phyloP scores from a whole-genome alignment of 1,140 invertebrate species.

The Drosophila lini region DNA sequence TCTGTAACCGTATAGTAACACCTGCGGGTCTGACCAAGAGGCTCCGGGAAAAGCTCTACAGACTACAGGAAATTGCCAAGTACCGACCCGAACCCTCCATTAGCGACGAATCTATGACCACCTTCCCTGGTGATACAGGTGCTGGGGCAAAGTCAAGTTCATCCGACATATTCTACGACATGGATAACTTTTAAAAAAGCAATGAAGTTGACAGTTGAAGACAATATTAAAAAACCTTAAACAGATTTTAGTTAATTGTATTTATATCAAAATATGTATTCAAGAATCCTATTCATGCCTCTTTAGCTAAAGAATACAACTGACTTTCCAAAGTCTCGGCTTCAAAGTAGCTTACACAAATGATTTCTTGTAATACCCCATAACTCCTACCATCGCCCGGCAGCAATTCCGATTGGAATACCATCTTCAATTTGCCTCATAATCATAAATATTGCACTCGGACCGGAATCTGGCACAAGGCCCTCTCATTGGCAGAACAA shows the following conservation, averaged over 20 bases:
- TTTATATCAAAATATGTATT: background rate
- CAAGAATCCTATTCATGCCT: background rate
- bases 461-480: conserved; percentile 63
- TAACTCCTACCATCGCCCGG: background rate
- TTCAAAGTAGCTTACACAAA: background rate
- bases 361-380: background rate
- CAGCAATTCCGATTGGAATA: conserved; percentile 24
- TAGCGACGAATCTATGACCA: background rate
- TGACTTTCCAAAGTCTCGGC: background rate
- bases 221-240: background rate
- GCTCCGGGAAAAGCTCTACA: conserved; percentile 8
- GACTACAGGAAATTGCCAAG: background rate
- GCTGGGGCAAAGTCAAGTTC: background rate
- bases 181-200: background rate
- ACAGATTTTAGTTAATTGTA: background rate
- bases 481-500: conserved; percentile 28
- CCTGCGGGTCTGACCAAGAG: conserved; percentile 3
- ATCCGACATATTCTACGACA: conserved; percentile 23
- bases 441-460: conserved; percentile 51
- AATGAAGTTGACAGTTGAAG: background rate
- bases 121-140: background rate
- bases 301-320: background rate
- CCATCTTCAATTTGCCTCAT: conserved; percentile 36
- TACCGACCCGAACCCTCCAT: too few relatives aligned
- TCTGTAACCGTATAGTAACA: conserved; percentile 14